These are phyloP conservation scores for Sorex araneus DNA, from an alignment of 2,113 vertebrate genomes.

Conservation along the genomic window DNA sequence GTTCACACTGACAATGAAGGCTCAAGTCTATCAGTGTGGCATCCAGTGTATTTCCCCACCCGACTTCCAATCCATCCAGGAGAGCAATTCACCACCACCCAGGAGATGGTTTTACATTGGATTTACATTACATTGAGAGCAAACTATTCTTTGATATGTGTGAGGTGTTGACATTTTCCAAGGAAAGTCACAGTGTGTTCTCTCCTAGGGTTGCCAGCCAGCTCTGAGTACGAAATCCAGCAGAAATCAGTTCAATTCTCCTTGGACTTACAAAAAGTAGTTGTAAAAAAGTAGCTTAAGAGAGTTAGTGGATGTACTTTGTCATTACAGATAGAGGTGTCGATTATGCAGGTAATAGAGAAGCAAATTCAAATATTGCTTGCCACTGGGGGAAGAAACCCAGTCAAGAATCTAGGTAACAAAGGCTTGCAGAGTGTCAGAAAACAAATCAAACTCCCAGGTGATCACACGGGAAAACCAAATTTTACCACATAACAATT, in stretches of 20 bases:
- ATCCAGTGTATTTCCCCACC: background rate
- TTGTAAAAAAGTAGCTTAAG: slow-evolving; percentile 62
- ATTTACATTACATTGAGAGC: slow-evolving; percentile 49
- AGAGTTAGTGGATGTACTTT: slow-evolving; percentile 62
- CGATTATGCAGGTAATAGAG: slow-evolving; percentile 72
- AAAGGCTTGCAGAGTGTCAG: slow-evolving; percentile 76
- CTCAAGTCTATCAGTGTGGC: background rate
- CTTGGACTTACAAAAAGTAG: slow-evolving; percentile 71
- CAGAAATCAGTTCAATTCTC: slow-evolving; percentile 60
- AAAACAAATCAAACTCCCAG: slow-evolving; percentile 81
- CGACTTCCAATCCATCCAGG: slow-evolving; percentile 69
- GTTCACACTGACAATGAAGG: background rate
- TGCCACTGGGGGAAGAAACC: slow-evolving; percentile 76
- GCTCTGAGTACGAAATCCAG: slow-evolving; percentile 66
- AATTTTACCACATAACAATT: slow-evolving; percentile 77
- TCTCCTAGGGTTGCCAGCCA: slow-evolving; percentile 75
- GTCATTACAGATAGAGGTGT: slow-evolving; percentile 67
- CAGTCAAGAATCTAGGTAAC: slow-evolving; percentile 81
- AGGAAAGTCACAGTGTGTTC: slow-evolving; percentile 79
- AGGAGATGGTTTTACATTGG: slow-evolving; percentile 76
- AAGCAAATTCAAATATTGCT: slow-evolving; percentile 72
- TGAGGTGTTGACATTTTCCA: slow-evolving; percentile 77
- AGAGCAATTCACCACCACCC: slow-evolving; percentile 70
- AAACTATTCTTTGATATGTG: slow-evolving; percentile 80
- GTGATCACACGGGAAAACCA: slow-evolving; percentile 81